A percentile compares a stretch with the other conserved stretches of the same genome.
These are phyloP conservation scores for Stichopus chloronotus DNA, from an alignment of 35 echinoderm and acorn worm species.

Conservation along the genomic window DNA sequence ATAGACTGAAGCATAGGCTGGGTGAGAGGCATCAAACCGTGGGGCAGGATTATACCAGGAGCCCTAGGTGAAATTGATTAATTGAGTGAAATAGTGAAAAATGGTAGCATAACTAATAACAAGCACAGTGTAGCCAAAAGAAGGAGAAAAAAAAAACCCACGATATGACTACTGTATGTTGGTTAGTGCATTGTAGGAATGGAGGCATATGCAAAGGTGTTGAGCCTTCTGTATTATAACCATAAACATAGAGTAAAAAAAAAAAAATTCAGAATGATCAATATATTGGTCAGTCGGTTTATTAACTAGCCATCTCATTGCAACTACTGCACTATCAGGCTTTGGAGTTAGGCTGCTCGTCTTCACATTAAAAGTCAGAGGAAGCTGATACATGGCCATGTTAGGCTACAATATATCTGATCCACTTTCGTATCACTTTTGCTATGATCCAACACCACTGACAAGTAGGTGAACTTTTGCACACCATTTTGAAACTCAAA, in stretches of 20 bases:
- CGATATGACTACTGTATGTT: background rate
- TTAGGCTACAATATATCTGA: background rate
- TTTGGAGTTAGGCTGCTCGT: background rate
- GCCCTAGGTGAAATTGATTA: slow-evolving; percentile 53
- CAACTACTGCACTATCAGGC: no score
- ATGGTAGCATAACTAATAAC: slow-evolving; percentile 3
- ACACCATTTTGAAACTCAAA: no score
- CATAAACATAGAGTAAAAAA: no score
- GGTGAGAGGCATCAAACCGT: slow-evolving; percentile 42
- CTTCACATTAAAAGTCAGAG: background rate
- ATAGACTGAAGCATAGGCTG: slow-evolving; percentile 45
- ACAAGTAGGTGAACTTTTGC: no score
- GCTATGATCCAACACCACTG: no score
- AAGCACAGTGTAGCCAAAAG: background rate
- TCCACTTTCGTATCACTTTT: no score
- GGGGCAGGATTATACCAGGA: slow-evolving; percentile 56
- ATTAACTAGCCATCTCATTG: background rate
- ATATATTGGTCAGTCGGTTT: no score
- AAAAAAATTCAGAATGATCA: no score
- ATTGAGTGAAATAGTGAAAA: slow-evolving; percentile 32
- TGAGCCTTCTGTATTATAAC: background rate
- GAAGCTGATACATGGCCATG: background rate
- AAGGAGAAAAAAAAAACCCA: background rate
- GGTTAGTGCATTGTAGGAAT: background rate
- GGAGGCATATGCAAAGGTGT: background rate